Percentiles rank a stretch among this genome's conserved stretches.
phyloP scores from a whole-genome alignment of 2,888 invertebrate genomes.

The Xylocampa areola region DNA sequence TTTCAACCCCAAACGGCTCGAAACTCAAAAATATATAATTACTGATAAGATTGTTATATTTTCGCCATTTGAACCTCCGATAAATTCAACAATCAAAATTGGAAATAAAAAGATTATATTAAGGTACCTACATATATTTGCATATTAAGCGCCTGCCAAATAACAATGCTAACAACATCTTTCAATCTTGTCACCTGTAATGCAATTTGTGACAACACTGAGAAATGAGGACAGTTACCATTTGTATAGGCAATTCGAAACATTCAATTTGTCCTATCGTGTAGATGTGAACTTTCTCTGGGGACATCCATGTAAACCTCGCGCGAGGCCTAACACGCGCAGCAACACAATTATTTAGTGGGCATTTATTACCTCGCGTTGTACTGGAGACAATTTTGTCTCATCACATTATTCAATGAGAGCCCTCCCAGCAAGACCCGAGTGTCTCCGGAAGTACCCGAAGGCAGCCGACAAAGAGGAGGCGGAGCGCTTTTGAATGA shows the following conservation, averaged over 20 bases:
- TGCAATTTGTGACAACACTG: slow-evolving; percentile 44
- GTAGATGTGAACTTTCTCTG: slow-evolving; percentile 42
- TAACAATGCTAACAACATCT: slow-evolving; percentile 33
- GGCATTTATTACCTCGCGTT: slow-evolving; percentile 73
- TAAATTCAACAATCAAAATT: too few species aligned
- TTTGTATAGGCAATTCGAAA: slow-evolving; percentile 47
- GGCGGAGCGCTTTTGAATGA: slow-evolving; percentile 67
- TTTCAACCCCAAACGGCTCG: too few species aligned
- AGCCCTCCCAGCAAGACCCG: slow-evolving; percentile 75
- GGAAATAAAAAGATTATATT: too few species aligned
- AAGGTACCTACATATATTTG: slow-evolving; percentile 27
- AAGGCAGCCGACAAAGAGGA: slow-evolving; percentile 67
- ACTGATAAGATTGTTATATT: too few species aligned
- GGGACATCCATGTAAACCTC: slow-evolving; percentile 62
- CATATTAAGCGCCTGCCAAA: slow-evolving; percentile 25
- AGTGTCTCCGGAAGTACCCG: slow-evolving; percentile 68
- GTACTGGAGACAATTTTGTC: slow-evolving; percentile 77
- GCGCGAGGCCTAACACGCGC: slow-evolving; percentile 44
- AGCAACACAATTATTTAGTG: slow-evolving; percentile 71
- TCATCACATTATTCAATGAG: slow-evolving; percentile 75
- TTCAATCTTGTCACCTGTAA: slow-evolving; percentile 43
- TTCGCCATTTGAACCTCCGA: too few species aligned
- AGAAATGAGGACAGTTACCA: slow-evolving; percentile 51
- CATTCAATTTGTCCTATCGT: slow-evolving; percentile 48
- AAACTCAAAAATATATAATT: too few species aligned